These are phyloP conservation scores for Tupaia tana DNA, from an alignment of 2,113 vertebrate species.

Conservation along the genomic window DNA sequence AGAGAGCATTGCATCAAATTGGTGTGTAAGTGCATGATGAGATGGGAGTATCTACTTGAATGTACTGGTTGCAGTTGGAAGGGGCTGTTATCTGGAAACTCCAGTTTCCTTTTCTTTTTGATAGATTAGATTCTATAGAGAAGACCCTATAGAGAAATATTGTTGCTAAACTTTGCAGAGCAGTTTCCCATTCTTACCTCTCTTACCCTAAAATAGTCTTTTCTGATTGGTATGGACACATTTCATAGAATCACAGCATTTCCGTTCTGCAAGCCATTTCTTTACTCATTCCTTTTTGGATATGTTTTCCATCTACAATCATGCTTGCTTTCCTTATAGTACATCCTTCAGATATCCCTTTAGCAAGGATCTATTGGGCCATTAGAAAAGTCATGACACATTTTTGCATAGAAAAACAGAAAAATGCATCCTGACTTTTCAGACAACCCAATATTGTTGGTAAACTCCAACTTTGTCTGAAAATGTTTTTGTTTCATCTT, in stretches of 20 bases:
- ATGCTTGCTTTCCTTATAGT: not conserved
- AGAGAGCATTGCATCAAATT: not conserved
- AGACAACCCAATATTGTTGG: not conserved
- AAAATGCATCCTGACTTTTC: too few species aligned
- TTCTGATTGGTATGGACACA: not conserved
- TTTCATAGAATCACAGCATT: conserved; percentile 19
- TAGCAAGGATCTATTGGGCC: not conserved
- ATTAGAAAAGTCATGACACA: too few species aligned
- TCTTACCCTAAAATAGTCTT: conserved; percentile 12
- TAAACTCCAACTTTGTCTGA: conserved; percentile 48
- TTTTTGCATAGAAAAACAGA: too few species aligned
- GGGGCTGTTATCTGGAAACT: not conserved
- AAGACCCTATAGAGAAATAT: not conserved
- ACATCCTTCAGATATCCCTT: not conserved
- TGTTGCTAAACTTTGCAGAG: not conserved
- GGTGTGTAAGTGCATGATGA: not conserved
- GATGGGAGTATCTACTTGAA: not conserved
- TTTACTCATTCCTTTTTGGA: not conserved
- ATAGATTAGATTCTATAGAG: not conserved
- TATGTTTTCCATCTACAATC: not conserved
- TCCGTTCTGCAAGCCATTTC: not conserved
- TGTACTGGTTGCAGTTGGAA: not conserved
- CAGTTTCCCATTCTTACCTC: not conserved
- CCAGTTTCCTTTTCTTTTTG: not conserved
- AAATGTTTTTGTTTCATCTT: conserved; percentile 38